These are phyloP conservation scores for Eurytoma adleriae DNA, from an alignment of 2,888 invertebrate species.

Conservation along the genomic window DNA sequence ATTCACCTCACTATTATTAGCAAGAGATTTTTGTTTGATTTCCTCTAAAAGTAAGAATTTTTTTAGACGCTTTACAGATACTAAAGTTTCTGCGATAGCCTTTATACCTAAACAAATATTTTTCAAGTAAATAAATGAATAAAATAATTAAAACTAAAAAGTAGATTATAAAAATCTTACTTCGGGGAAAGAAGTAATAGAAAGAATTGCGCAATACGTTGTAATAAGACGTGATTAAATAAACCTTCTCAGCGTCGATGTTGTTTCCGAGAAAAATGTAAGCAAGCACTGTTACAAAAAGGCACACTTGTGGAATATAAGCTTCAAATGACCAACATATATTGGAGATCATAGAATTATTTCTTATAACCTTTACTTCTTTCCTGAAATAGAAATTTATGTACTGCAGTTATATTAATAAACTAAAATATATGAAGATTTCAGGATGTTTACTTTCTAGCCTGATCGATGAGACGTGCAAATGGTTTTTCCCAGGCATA, in stretches of 20 bases:
- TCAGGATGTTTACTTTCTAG: slow-evolving; percentile 70
- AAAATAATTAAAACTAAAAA: neutral
- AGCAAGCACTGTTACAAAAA: slow-evolving; percentile 82
- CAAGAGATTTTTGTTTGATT: slow-evolving; percentile 68
- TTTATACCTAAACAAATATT: slow-evolving; percentile 78
- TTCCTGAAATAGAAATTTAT: slow-evolving; percentile 70
- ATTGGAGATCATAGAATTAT: slow-evolving; percentile 78
- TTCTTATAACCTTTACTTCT: slow-evolving; percentile 75
- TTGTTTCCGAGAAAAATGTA: slow-evolving; percentile 80
- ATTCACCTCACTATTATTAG: slow-evolving; percentile 35
- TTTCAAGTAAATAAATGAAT: neutral
- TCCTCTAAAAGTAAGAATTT: slow-evolving; percentile 68
- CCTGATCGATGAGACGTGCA: slow-evolving; percentile 79
- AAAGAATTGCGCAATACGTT: slow-evolving; percentile 85
- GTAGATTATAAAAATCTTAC: slow-evolving; percentile 57
- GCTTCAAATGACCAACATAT: slow-evolving; percentile 80
- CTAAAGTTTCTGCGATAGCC: slow-evolving; percentile 80
- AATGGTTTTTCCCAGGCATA: slow-evolving; percentile 92
- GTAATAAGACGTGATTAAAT: slow-evolving; percentile 85
- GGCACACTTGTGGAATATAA: slow-evolving; percentile 83
- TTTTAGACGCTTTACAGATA: slow-evolving; percentile 79
- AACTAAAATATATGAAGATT: slow-evolving; percentile 63
- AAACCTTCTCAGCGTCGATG: slow-evolving; percentile 84
- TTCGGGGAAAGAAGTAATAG: slow-evolving; percentile 82
- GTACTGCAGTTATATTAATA: no score